Evolutionary conservation across 2,888 invertebrate species (phyloP).

Genomic region (Willowsia nigromaculata): DNA sequence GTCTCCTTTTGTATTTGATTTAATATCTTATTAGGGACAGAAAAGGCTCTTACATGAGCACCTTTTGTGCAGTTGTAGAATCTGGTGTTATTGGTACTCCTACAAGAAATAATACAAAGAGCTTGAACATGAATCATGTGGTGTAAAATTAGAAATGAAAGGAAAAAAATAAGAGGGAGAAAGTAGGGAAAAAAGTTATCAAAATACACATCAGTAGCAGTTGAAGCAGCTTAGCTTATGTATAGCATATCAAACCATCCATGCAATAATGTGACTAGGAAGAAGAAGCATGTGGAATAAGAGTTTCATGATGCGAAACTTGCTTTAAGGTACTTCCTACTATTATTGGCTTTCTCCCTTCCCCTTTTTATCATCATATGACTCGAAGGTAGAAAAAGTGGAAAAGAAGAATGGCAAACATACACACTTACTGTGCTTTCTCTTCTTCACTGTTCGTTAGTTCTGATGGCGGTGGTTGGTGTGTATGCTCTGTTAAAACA

Average conservation of each 20-base stretch:
- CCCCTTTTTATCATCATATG: constrained; percentile 21
- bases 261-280: constrained; percentile 24
- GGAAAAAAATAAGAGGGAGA: constrained; percentile 22
- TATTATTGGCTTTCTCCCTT: constrained; percentile 30
- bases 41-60: constrained; percentile 14
- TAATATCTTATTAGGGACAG: constrained; percentile 58
- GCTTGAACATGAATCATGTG: constrained; percentile 47
- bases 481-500: constrained; percentile 45
- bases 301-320: constrained; percentile 41
- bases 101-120: constrained; percentile 1
- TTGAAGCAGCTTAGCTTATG: constrained; percentile 8
- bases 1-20: constrained; percentile 62
- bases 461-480: not conserved
- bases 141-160: constrained; percentile 63
- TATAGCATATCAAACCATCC: constrained; percentile 21
- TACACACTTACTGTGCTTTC: constrained; percentile 34
- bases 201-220: constrained; percentile 56
- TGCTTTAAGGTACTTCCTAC: constrained; percentile 42
- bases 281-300: constrained; percentile 19
- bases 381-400: constrained; percentile 14
- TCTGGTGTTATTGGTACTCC: not conserved
- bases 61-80: not conserved
- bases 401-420: constrained; percentile 49
- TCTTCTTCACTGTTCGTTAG: constrained; percentile 1
- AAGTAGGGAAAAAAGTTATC: constrained; percentile 49